Percentiles rank a stretch among this genome's conserved stretches.
These are phyloP conservation scores for Nephrotoma appendiculata DNA, from an alignment of 2,888 invertebrate species.

Conservation along the genomic window DNA sequence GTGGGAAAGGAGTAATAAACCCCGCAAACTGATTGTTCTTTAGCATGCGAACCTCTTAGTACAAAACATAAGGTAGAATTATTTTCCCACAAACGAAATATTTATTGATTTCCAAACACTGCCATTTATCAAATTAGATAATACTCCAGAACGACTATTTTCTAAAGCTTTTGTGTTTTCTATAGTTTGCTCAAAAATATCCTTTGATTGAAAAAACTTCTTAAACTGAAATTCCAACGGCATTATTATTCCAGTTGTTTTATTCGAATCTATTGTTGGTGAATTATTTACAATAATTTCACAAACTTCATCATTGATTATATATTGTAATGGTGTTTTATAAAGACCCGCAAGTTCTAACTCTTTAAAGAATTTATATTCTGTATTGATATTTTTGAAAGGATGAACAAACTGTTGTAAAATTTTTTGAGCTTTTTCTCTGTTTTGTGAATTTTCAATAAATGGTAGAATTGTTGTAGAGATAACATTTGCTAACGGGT, in stretches of 20 bases:
- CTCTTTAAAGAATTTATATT: not conserved
- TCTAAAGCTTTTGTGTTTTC: too few species aligned
- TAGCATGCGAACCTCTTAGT: not conserved
- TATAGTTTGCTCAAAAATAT: too few species aligned
- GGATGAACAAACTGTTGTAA: not conserved
- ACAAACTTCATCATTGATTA: not conserved
- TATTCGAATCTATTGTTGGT: slow-evolving; percentile 10
- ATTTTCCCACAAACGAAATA: too few species aligned
- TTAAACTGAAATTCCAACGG: slow-evolving; percentile 11
- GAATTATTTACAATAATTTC: slow-evolving; percentile 10
- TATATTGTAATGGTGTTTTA: slow-evolving; percentile 1
- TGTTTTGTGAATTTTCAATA: not conserved
- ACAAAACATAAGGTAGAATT: too few species aligned
- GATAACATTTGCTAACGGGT: not conserved
- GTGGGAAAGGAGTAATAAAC: too few species aligned
- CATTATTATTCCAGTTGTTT: slow-evolving; percentile 10
- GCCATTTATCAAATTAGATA: too few species aligned
- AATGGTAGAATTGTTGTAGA: not conserved
- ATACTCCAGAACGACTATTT: too few species aligned
- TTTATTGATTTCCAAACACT: too few species aligned
- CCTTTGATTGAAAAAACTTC: too few species aligned
- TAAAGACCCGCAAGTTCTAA: not conserved
- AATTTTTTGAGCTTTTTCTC: not conserved
- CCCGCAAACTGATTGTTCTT: not conserved
- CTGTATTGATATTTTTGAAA: not conserved